Evolutionary conservation across 1,140 invertebrate genomes (phyloP).

Genomic region (Nylanderia fulva): DNA sequence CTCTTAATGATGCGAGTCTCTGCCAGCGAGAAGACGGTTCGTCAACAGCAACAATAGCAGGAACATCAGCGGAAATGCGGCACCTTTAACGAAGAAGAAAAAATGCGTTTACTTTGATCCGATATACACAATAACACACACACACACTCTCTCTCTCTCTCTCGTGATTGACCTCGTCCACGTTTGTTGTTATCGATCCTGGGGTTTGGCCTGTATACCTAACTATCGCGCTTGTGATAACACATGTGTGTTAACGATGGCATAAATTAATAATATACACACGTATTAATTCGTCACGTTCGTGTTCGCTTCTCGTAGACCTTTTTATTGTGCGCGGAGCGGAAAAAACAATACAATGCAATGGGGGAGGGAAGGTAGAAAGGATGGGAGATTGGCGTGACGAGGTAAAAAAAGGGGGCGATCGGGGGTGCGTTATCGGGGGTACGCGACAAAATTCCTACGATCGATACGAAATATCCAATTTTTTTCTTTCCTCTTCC

Average conservation of each 20-base stretch:
- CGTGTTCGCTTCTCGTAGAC: background rate
- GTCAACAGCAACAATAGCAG: conserved; percentile 48
- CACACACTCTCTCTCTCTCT: background rate
- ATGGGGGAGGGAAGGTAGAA: background rate
- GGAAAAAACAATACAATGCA: conserved; percentile 1
- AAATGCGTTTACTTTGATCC: conserved; percentile 44
- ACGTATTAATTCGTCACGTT: conserved; percentile 31
- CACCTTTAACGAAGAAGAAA: conserved; percentile 62
- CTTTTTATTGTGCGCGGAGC: conserved; percentile 28
- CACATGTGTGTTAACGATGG: conserved; percentile 48
- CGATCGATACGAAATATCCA: background rate
- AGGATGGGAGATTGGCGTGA: conserved; percentile 1
- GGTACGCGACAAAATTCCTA: background rate
- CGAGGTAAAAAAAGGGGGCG: conserved; percentile 31
- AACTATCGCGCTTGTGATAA: conserved; percentile 33
- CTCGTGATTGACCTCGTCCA: conserved; percentile 12
- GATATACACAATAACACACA: conserved; percentile 15
- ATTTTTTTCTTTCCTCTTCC: background rate
- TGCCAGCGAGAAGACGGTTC: conserved; percentile 37
- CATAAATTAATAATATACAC: conserved; percentile 56
- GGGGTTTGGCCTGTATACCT: background rate
- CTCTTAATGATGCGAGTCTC: conserved; percentile 61
- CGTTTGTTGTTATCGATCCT: conserved; percentile 1
- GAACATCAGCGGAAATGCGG: background rate
- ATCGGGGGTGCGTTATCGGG: too few relatives aligned